Base-by-base conservation (phyloP, 2,888 invertebrate genomes). In the Mycalesis mineus region DNA sequence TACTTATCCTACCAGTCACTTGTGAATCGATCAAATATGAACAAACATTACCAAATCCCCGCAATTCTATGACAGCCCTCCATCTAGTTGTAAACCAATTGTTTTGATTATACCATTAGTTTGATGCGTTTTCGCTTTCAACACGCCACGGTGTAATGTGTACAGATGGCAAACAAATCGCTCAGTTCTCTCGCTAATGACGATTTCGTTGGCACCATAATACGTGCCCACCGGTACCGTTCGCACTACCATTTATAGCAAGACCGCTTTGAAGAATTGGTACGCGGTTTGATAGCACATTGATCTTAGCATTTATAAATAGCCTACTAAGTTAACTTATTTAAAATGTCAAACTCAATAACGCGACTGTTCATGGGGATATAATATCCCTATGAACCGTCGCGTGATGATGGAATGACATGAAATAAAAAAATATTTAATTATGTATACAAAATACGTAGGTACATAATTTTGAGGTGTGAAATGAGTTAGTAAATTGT, bases 151-250 rank as follows among this genome's bases (percentile, higher is more conserved):
- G 67, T 54, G 67, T 75, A 76, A 78, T 80, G 71, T 69, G 69
- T 69, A 67, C 72, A 75, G 83, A 83, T 80, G 74, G 73, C 77
- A 79, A 80, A 82, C 78, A 84, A 84, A 84, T 83, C 73, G 78
- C 22, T 22, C n/a, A n/a, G 66, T 61, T 66, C 65, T 67, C 73
- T 69, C 62, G 62, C 63, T 70, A 74, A 71, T 72, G 66, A 66
- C 66, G 69, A 72, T 75, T 73, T 72, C 67, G 68, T 69, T 69
- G 68, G 58, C 61, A 56, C 65, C 65, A 68, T 70, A 70, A 64
- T n/a, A 8, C 8, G 2, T 44, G 13, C 9, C 28, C 15, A 22
- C 58, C n/a, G 22, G 78, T 79, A 78, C 69, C 53, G 78, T 70
- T 68, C 60, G 75, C 79, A 78, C 39, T 54, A 47, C 60, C 62